These are phyloP conservation scores for Polylopha cassiicola DNA, from an alignment of 2,888 invertebrate species.

Conservation along the genomic window DNA sequence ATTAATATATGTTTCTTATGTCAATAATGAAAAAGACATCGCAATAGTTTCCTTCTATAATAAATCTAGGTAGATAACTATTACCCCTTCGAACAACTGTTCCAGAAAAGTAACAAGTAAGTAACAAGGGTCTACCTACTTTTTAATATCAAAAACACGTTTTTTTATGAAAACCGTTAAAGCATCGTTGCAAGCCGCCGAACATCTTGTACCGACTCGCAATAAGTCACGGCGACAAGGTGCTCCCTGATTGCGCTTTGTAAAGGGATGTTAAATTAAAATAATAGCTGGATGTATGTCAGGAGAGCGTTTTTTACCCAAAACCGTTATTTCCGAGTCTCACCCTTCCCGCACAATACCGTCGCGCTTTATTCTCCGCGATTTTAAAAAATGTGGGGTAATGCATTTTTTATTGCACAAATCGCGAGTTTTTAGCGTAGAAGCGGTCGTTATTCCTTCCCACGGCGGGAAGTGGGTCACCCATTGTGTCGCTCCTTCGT, in stretches of 20 bases:
- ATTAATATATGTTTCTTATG: too few species aligned
- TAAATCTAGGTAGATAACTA: too few species aligned
- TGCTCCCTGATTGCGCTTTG: too few species aligned
- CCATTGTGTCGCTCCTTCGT: slow-evolving; percentile 66
- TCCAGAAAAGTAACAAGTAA: too few species aligned
- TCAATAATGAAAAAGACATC: too few species aligned
- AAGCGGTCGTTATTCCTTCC: slow-evolving; percentile 73
- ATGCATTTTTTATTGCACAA: slow-evolving; percentile 73
- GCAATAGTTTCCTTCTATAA: too few species aligned
- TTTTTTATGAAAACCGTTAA: slow-evolving; percentile 15
- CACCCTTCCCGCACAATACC: slow-evolving; percentile 73
- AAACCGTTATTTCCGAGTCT: slow-evolving; percentile 75
- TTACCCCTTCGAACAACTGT: too few species aligned
- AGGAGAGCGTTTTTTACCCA: slow-evolving; percentile 57
- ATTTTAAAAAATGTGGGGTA: slow-evolving; percentile 73
- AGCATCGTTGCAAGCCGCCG: slow-evolving; percentile 5
- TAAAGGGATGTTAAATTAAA: neutral
- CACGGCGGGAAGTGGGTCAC: slow-evolving; percentile 77
- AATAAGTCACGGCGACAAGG: too few species aligned
- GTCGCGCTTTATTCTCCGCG: slow-evolving; percentile 52
- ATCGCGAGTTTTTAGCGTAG: slow-evolving; percentile 49
- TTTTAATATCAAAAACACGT: neutral
- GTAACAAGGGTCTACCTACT: too few species aligned
- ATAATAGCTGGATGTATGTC: slow-evolving; percentile 17
- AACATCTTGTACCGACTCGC: too few species aligned